Evolutionary conservation across 2,888 invertebrate genomes (phyloP).

Genomic region (Petrolisthes manimaculis): DNA sequence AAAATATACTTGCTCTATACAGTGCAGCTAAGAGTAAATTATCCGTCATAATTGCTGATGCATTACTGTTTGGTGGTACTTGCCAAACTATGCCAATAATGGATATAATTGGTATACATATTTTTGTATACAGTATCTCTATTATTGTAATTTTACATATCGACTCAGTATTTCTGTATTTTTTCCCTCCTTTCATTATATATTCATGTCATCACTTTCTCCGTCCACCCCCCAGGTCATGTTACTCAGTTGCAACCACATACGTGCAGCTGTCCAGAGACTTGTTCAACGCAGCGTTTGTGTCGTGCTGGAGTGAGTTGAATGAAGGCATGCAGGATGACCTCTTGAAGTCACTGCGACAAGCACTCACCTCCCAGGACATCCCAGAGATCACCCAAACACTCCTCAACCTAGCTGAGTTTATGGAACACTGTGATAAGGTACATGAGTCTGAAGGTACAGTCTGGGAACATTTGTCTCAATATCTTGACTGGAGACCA

Average conservation of each 20-base stretch:
- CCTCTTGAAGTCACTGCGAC: constrained; percentile 86
- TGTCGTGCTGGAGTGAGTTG: constrained; percentile 98
- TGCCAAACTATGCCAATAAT: background rate
- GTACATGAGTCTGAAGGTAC: constrained; percentile 66
- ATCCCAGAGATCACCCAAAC: constrained; percentile 96
- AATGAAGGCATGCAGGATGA: constrained; percentile 84
- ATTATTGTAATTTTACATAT: background rate
- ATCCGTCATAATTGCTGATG: too few relatives aligned
- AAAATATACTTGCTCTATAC: too few relatives aligned
- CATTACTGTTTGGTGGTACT: too few relatives aligned
- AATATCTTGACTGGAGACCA: too few relatives aligned
- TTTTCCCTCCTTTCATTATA: background rate
- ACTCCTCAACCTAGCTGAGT: constrained; percentile 96
- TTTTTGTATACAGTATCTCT: background rate
- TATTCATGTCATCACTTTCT: background rate
- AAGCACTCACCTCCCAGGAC: constrained; percentile 91
- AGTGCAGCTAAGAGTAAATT: too few relatives aligned
- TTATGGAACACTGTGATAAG: constrained; percentile 98
- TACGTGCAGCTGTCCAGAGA: constrained; percentile 96
- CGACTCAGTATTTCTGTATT: background rate
- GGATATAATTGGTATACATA: background rate
- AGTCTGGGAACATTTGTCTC: too few relatives aligned
- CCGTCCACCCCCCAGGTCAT: constrained; percentile 76
- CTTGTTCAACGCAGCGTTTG: constrained; percentile 97
- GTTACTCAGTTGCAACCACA: constrained; percentile 90